A percentile compares a stretch with the other conserved stretches of the same genome.
Evolutionary conservation across 2,888 invertebrate species (phyloP).

Genomic region (Abscondita cerata): DNA sequence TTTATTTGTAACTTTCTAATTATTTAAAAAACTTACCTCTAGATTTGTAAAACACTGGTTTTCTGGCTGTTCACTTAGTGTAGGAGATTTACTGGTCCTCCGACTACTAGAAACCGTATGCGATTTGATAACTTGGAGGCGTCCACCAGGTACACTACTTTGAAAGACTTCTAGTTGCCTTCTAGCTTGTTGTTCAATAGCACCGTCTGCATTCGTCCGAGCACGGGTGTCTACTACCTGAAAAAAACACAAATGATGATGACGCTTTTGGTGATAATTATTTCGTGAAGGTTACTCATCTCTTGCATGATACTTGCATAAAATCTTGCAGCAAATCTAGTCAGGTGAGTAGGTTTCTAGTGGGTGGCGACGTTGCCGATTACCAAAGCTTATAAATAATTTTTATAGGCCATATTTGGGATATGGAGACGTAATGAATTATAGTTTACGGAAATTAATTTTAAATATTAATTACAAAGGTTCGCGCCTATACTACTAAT

Average conservation of each 20-base stretch:
- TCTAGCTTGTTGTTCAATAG: slow-evolving; percentile 61
- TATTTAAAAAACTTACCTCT: slow-evolving; percentile 51
- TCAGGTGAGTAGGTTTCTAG: slow-evolving; percentile 30
- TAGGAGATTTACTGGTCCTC: slow-evolving; percentile 45
- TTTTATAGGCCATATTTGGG: slow-evolving; percentile 33
- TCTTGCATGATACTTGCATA: slow-evolving; percentile 32
- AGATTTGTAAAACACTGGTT: slow-evolving; percentile 53
- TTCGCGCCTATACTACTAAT: background rate
- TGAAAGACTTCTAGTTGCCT: slow-evolving; percentile 73
- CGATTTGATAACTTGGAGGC: slow-evolving; percentile 75
- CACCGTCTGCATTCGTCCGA: slow-evolving; percentile 62
- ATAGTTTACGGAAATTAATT: slow-evolving; percentile 24
- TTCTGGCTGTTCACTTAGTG: slow-evolving; percentile 20
- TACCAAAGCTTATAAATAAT: slow-evolving; percentile 30
- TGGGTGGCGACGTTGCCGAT: slow-evolving; percentile 33
- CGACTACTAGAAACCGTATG: slow-evolving; percentile 57
- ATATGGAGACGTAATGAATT: slow-evolving; percentile 25
- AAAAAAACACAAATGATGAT: slow-evolving; percentile 40
- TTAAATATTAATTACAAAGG: slow-evolving; percentile 1
- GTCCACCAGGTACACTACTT: slow-evolving; percentile 71
- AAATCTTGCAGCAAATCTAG: slow-evolving; percentile 30
- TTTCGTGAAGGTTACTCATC: slow-evolving; percentile 47
- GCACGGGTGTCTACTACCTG: slow-evolving; percentile 65
- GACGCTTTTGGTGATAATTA: slow-evolving; percentile 42
- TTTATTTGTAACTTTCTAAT: slow-evolving; percentile 7